These are phyloP conservation scores for Solea senegalensis DNA, from an alignment of 2,113 vertebrate genomes.

Conservation along the genomic window DNA sequence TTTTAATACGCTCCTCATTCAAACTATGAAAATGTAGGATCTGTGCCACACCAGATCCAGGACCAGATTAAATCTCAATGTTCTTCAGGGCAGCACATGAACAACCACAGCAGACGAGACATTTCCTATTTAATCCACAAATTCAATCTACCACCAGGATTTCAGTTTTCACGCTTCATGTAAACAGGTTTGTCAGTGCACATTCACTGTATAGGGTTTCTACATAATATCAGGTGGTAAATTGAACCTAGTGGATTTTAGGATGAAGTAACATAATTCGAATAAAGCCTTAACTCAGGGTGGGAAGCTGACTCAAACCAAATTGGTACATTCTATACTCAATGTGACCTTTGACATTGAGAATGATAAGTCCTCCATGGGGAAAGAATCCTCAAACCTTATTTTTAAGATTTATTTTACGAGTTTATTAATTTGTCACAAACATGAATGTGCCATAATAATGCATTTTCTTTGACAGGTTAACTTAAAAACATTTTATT, in stretches of 20 bases:
- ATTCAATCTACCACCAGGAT: slow-evolving; percentile 49
- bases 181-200: slow-evolving; percentile 72
- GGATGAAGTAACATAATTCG: slow-evolving; percentile 42
- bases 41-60: slow-evolving; percentile 3
- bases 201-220: slow-evolving; percentile 59
- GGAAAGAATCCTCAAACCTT: slow-evolving; percentile 56
- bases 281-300: slow-evolving; percentile 23
- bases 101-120: slow-evolving; percentile 53
- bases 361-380: slow-evolving; percentile 14
- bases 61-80: slow-evolving; percentile 31
- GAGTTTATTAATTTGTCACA: slow-evolving; percentile 75
- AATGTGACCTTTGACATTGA: slow-evolving; percentile 2
- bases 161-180: slow-evolving; percentile 65
- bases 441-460: slow-evolving; percentile 74
- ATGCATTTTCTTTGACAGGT: slow-evolving; percentile 73
- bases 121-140: slow-evolving; percentile 20
- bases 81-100: slow-evolving; percentile 41
- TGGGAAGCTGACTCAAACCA: slow-evolving; percentile 34
- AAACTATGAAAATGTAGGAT: slow-evolving; percentile 37
- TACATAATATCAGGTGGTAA: slow-evolving; percentile 55
- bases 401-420: slow-evolving; percentile 67
- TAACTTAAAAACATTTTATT: slow-evolving; percentile 80
- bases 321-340: not conserved
- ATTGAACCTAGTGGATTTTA: slow-evolving; percentile 46
- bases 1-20: slow-evolving; percentile 38